Evolutionary conservation across 2,888 invertebrate genomes (phyloP), one percentile per base, ranked within the genome.

Genomic region (Melieria picta): DNA sequence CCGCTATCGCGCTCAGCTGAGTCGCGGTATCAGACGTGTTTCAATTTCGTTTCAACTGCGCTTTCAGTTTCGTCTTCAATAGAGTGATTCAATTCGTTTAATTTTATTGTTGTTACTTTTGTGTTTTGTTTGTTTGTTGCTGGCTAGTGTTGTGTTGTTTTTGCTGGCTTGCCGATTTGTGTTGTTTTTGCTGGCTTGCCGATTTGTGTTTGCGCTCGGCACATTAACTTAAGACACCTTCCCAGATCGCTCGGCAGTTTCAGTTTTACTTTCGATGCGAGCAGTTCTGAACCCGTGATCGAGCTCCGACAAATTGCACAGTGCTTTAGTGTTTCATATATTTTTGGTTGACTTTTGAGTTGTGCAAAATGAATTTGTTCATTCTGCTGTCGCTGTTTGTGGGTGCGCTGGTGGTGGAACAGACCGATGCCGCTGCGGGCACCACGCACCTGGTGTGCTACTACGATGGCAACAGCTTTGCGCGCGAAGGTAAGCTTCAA

Each of bases 391-490:
- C 80, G 61, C 62, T 82, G 10, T 67, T 83, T 61, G 77, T 84
- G 74, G 80, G 78, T 71, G 78, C 79, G 5, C 47, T 81, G 74
- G 79, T 80, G 67, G 73, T 81, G 46, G 76, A 77, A 30, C 78
- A 80, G 11, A 78, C 78, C 61, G 75, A 69, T 46, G 30, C 30
- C 30, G 73, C 75, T 16, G 79, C 77, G 47, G 79, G 71, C 16
- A 74, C 72, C 7, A 68, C 80, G 5, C 80, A 83, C 70, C 62
- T 83, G 70, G 71, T 85, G 7, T 86, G 86, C 72, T 82, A 83
- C 70, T 86, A 85, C 72, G 84, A 86, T 76, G 82, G 85, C 66
- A 74, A 68, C 69, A 85, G 85, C 73, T 83, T 79, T 64, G 77
- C 78, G 6, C 82, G 86, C 48, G 84, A 84, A 81, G 86, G 86